Conservation (phyloP, 64 coral and sea anemone species). For the Acropora tenuis region DNA sequence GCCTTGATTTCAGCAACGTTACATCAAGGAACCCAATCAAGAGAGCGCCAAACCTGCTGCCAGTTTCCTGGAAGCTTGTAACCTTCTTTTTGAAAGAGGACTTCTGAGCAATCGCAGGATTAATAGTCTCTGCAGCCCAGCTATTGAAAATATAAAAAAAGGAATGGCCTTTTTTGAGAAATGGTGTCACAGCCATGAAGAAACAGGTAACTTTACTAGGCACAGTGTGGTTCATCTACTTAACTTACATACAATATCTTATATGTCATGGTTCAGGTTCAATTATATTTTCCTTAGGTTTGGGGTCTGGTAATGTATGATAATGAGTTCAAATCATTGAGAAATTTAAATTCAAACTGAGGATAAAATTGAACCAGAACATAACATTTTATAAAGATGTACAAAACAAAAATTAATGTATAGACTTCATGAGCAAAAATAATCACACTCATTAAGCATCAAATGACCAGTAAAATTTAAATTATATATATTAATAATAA, state of each 20-base stretch:
- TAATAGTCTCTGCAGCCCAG: conserved; percentile 6
- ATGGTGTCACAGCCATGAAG: conserved; percentile 22
- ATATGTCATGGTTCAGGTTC: conserved; percentile 12
- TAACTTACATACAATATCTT: background rate
- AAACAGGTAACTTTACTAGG: conserved; percentile 11
- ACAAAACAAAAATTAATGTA: background rate
- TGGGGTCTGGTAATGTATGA: background rate
- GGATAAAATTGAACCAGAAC: background rate
- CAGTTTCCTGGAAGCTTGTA: conserved; percentile 24
- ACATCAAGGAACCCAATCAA: too few species aligned
- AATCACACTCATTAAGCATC: background rate
- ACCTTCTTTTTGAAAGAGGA: conserved; percentile 51
- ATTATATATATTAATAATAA: background rate
- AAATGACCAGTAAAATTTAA: background rate
- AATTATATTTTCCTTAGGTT: background rate
- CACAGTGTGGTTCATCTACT: conserved; percentile 6
- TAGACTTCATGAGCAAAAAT: conserved; percentile 14
- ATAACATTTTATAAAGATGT: background rate
- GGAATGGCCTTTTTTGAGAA: conserved; percentile 35
- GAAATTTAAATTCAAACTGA: background rate
- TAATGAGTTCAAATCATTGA: background rate
- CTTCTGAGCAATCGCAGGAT: background rate
- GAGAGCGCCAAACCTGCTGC: too few species aligned
- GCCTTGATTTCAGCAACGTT: too few species aligned
- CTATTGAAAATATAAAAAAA: conserved; percentile 44